Conservation (phyloP, 2,113 vertebrate genomes). For the Tetraodon nigroviridis region DNA sequence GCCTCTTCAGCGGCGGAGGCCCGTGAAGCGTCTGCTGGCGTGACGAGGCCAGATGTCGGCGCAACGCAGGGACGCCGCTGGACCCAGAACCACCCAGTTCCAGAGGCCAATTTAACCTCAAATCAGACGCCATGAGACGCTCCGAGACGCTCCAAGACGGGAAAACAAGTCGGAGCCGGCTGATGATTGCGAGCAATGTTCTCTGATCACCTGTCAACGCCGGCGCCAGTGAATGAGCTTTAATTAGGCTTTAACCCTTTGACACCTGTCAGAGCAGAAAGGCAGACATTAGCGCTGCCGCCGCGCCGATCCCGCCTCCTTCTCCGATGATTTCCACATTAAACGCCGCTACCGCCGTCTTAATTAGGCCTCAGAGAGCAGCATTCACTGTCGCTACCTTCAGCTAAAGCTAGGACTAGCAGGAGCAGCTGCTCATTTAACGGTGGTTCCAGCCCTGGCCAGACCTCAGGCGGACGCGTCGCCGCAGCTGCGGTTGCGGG, state of each 20-base stretch:
- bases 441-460: no score
- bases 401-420: no score
- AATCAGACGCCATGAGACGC: constrained; percentile 18
- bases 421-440: no score
- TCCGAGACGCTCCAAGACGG: constrained; percentile 6
- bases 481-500: no score
- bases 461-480: no score
- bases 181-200: constrained; percentile 64
- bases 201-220: constrained; percentile 71
- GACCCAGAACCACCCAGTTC: no score
- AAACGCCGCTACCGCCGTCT: neutral
- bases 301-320: neutral
- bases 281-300: constrained; percentile 35
- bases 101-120: constrained; percentile 52
- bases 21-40: constrained; percentile 67
- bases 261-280: constrained; percentile 43
- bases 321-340: neutral
- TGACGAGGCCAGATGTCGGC: constrained; percentile 17
- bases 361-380: neutral
- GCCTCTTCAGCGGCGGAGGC: constrained; percentile 67
- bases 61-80: no score
- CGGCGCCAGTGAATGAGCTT: constrained; percentile 67
- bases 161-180: constrained; percentile 58
- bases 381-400: no score
- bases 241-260: constrained; percentile 67